phyloP scores from a whole-genome alignment of 2,797 vertebrate species.

The Psittacula echo region DNA sequence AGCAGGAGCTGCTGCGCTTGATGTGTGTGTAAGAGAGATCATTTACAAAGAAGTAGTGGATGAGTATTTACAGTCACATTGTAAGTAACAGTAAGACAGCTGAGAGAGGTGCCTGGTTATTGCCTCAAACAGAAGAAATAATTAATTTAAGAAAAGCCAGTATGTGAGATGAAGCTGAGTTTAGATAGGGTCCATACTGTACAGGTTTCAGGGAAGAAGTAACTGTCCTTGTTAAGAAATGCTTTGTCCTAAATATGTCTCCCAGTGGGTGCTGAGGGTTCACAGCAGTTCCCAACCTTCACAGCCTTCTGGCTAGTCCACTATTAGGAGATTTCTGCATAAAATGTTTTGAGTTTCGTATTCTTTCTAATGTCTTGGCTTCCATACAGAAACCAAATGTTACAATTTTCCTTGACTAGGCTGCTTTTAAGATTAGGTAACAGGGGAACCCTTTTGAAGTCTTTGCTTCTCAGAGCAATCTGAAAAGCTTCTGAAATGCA shows the following conservation, averaged over 20 bases:
- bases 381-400: neutral
- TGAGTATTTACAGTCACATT: neutral
- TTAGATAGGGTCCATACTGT: neutral
- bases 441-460: neutral
- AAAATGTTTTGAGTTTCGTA: neutral
- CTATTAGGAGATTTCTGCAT: neutral
- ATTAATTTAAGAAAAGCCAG: neutral
- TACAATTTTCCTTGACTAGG: neutral
- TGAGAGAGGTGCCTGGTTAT: neutral
- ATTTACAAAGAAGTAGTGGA: neutral
- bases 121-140: neutral
- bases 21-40: neutral
- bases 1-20: neutral
- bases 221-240: neutral
- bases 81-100: neutral
- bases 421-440: neutral
- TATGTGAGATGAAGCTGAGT: neutral
- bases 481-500: neutral
- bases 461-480: neutral
- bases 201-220: neutral
- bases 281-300: neutral
- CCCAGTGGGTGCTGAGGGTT: neutral
- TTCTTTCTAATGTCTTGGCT: neutral
- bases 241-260: neutral
- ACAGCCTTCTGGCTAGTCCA: neutral